Evolutionary conservation across 2,113 vertebrate genomes (phyloP), one percentile per base, ranked within the genome.

Genomic region (Sphaerodactylus townsendi): DNA sequence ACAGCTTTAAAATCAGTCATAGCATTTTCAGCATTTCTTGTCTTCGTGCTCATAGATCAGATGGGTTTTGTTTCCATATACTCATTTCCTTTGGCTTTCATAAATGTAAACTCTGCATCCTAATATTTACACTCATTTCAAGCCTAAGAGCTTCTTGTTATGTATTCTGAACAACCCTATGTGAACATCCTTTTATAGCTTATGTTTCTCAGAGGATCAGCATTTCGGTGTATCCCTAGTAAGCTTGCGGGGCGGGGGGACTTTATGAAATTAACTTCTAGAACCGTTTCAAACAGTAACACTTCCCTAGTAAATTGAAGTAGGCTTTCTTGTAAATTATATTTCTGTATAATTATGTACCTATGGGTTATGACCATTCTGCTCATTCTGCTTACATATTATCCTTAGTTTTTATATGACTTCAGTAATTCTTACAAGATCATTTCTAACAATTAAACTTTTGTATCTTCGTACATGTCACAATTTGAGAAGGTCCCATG

Each of bases 41-140:
- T 44, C 71, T 81, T 72, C 70, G 28, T 65, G 41, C n/a, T 82
- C 71, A 64, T 70, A 65, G 28, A 74, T 35, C 8, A 33, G 8
- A 6, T 65, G 72, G 41, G 25, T 59, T 81, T 62, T 65, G 37
- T 62, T 84, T 44, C 10, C 33, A 53, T 35, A n/a, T 1, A 21
- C 33, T 0, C 25, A 65, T 30, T 86, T 88, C n/a, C 77, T 3
- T 1, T 72, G 33, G 21, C 4, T 35, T 81, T 65, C 76, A 59
- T 76, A 33, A 41, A 72, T 81, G 53, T 65, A 82, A 82, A 82
- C 71, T 82, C 23, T 75, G 62, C 41, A 65, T 74, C 23, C 14
- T 65, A 41, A 74, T 65, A n/a, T 75, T 74, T 0, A 19, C 1
- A 14, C 2, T n/a, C 1, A 48, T 83, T 89, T 73, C 35, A 85